Evolutionary conservation across 2,797 vertebrate species (phyloP), one percentile per base, ranked within the genome.

Genomic region (Trichosurus vulpecula): DNA sequence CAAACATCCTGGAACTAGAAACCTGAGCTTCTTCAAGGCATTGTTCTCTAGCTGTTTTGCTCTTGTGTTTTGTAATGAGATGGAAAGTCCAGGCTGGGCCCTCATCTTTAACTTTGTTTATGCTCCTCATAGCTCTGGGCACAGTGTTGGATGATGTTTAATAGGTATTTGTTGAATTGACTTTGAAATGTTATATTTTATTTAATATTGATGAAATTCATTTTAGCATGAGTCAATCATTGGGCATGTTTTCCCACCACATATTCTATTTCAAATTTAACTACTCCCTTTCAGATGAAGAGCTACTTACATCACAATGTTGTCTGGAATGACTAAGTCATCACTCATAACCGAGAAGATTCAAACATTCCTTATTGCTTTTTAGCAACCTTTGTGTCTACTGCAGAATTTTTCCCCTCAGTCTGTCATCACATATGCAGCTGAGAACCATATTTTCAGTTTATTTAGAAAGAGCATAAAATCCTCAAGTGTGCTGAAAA

Each of bases 391-490:
- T 96, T 54, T 95, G 94, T 94, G 92, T 90, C 96, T 96, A 91
- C 57, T 93, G 92, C 74, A 89, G 74, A 54, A 52, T 89, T 97
- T 96, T 96, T 93, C 1, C 61, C 95, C 94, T 96, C 92, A 95
- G 95, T 96, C 96, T 98, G 96, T 97, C 98, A 97, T 97, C 97
- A 29, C 66, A 54, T 92, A 87, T 95, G 92, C 96, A 96, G 95
- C 92, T 92, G 91, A 91, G 81, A 94, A 96, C 97, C 96, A 52
- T 96, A 96, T 96, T 97, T 96, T 94, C 61, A 95, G 97, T 98
- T 98, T 97, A 97, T 97, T 98, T 98, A 97, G 96, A 98, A 96
- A 97, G 96, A 97, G 96, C 96, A 91, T 92, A 74, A 98, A 98
- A 96, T 97, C 95, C 96, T 95, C 25, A 97, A 97, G 97, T 97